Evolutionary conservation across 2,888 invertebrate species (phyloP), one percentile per base, ranked within the genome.

Genomic region (Hetaerina titia): DNA sequence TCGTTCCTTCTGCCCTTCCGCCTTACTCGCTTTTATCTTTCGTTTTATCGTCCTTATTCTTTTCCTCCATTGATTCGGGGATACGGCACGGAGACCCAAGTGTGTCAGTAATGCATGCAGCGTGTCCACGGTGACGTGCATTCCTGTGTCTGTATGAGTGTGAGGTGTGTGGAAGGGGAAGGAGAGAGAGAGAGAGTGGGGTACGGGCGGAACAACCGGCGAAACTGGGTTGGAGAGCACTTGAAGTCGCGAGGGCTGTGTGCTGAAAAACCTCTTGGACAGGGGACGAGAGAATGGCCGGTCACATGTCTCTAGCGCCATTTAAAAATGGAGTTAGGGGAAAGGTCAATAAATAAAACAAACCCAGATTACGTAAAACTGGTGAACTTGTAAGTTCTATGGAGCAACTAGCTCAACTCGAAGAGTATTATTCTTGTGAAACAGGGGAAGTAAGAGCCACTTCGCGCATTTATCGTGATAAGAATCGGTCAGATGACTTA

Each of bases 181-280:
- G 69, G 69, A n/a, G n/a, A 45, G 45, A 45, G 45, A 45, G 45
- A n/a, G n/a, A n/a, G 69, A n/a, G 69, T 5, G 22, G 69, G n/a
- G 22, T 5, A 69, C 81, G 81, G 81, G 13, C 81, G 31, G 15
- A 81, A 81, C 81, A 81, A 81, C 25, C 81, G 81, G 31, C 81
- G 81, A 31, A 81, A 81, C 81, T 81, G 81, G 31, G 81, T 81
- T 81, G 31, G 31, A 81, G 81, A 31, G 81, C 31, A 81, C 81
- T 81, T 81, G 81, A 31, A 31, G 81, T 31, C 81, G 31, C 81
- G 81, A 81, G 81, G 31, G 13, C 81, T 81, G 69, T 22, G 17
- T 25, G 25, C 13, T 81, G 81, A 81, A 81, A 81, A 74, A 31
- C 25, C 31, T 13, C 19, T n/a, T 69, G 19, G 2, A n/a, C 6